These are phyloP conservation scores for Ascidia mentula DNA, from an alignment of 23 tunicate species.

Conservation along the genomic window DNA sequence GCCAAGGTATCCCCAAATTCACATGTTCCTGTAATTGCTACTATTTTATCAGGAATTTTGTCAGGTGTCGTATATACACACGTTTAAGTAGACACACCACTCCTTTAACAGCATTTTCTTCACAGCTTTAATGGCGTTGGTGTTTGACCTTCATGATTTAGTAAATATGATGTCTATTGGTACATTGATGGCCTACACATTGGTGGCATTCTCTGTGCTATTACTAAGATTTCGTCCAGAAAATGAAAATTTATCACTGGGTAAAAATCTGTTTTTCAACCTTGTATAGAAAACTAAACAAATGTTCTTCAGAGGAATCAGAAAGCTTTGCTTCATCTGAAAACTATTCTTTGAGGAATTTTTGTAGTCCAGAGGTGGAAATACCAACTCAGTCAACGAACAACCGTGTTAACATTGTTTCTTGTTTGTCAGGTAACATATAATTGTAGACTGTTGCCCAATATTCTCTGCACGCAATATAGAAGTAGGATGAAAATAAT, in stretches of 20 bases:
- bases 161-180: conserved; percentile 98
- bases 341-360: background rate
- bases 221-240: conserved; percentile 68
- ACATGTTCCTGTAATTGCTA: conserved; percentile 83
- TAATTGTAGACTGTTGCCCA: too few species aligned
- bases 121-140: conserved; percentile 43
- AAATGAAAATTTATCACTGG: too few species aligned
- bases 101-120: background rate
- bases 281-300: background rate
- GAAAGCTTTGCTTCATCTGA: background rate
- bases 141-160: conserved; percentile 58
- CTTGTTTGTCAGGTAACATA: background rate
- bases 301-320: background rate
- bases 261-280: too few species aligned
- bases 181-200: conserved; percentile 86
- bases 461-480: too few species aligned
- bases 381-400: background rate
- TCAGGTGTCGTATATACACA: conserved; percentile 34
- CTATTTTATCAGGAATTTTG: conserved; percentile 72
- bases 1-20: conserved; percentile 57
- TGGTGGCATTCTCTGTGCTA: conserved; percentile 84
- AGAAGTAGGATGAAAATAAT: too few species aligned
- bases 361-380: background rate
- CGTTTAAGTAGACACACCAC: background rate
- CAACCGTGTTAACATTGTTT: background rate